Evolutionary conservation across 2,113 vertebrate genomes (phyloP).

Genomic region (Ramphastos sulfuratus): DNA sequence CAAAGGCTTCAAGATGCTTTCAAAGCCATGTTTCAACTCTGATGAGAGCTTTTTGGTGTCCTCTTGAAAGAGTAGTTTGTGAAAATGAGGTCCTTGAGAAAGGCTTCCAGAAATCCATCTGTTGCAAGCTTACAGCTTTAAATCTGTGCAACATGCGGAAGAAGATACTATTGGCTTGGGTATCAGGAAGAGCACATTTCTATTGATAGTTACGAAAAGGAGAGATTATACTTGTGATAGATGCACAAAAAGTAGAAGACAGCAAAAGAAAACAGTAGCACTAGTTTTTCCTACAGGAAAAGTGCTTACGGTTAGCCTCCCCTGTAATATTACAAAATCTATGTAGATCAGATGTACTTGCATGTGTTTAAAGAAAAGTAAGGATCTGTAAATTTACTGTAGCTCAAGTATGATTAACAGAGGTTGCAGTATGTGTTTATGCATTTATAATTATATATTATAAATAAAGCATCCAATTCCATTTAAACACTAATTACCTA

Average conservation of each 20-base stretch:
- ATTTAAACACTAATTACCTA: slow-evolving; percentile 54
- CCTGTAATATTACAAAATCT: neutral
- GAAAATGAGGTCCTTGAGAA: neutral
- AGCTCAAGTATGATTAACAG: neutral
- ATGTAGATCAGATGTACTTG: neutral
- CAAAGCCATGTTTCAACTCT: neutral
- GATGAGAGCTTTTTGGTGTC: neutral
- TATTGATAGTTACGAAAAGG: neutral
- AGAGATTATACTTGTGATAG: neutral
- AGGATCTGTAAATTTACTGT: neutral
- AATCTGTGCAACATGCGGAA: neutral
- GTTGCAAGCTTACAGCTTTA: neutral
- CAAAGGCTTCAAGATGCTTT: neutral
- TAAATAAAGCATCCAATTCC: slow-evolving; percentile 46
- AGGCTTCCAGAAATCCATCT: neutral
- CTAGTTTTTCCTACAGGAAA: neutral
- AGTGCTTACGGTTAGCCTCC: neutral
- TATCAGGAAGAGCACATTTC: neutral
- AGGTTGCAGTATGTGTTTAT: neutral
- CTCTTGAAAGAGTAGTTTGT: neutral
- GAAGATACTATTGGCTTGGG: neutral
- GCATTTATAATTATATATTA: neutral
- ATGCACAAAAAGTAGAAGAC: neutral
- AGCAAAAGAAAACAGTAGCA: neutral
- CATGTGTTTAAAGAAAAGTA: neutral